Conservation (phyloP, 2,113 vertebrate genomes). For the Cacatua alba region DNA sequence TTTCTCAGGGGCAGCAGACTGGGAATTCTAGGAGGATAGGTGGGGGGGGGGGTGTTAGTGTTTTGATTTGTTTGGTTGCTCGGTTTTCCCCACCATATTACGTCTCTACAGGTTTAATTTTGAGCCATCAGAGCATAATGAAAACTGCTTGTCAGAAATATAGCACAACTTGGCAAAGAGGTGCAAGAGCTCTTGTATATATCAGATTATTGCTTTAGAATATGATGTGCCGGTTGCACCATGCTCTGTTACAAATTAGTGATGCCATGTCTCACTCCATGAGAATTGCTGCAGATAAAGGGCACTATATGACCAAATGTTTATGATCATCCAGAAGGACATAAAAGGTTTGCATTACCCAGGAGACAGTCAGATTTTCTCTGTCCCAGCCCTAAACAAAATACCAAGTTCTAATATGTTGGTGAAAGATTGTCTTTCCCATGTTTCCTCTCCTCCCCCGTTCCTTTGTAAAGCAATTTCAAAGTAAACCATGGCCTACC, state of each 20-base stretch:
- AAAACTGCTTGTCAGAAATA: neutral
- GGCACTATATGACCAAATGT: neutral
- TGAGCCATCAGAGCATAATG: neutral
- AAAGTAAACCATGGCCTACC: conserved; percentile 73
- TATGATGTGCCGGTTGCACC: neutral
- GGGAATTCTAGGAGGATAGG: neutral
- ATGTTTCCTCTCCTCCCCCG: neutral
- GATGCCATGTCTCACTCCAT: neutral
- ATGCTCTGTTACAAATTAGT: neutral
- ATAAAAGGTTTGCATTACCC: neutral
- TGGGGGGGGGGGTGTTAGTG: fast-evolving
- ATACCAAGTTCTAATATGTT: conserved; percentile 30
- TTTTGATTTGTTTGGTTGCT: neutral
- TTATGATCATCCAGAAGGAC: neutral
- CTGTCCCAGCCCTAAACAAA: neutral
- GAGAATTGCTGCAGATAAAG: neutral
- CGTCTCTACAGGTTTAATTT: neutral
- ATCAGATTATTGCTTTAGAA: neutral
- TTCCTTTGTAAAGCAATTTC: conserved; percentile 74
- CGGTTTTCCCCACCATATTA: neutral
- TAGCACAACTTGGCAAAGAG: neutral
- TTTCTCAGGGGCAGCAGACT: neutral
- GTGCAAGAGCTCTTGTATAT: neutral
- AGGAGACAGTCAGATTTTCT: neutral
- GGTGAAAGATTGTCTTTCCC: conserved; percentile 62